Evolutionary conservation across 1,140 invertebrate species (phyloP), one percentile per base, ranked within the genome.

Genomic region (Polyergus mexicanus): DNA sequence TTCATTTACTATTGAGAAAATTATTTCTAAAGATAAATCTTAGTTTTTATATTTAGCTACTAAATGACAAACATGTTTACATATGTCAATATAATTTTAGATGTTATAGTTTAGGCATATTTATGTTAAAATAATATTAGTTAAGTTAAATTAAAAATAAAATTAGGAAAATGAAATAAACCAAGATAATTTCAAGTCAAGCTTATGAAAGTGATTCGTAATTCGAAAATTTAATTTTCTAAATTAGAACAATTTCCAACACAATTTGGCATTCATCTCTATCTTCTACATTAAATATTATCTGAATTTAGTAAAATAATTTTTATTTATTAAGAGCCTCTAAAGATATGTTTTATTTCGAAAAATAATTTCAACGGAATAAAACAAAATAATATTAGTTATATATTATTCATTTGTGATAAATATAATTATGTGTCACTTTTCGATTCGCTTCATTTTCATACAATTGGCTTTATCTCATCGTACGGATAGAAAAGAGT

Each of bases 241-340:
- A 22, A 47, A 8, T 68, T 78, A 51, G 5, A n/a, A 7, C 1
- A 11, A 69, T 58, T 69, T 41, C 19, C 47, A 10, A 6, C 25
- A 41, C 13, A 25, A 38, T 25, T 38, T 68, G 11, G 2, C 38
- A n/a, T 22, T 68, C 22, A n/a, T 44, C 13, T n/a, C 13, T 19
- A 35, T 19, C 16, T 35, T 19, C 10, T 38, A 22, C n/a, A 28
- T 32, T 62, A 62, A 68, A 47, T 28, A 32, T 51, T 28, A n/a
- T 56, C 3, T 58, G n/a, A 56, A 58, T 56, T 80, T 58, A 19
- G 54, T 38, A n/a, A 58, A 66, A 66, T 69, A 10, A 56, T 58
- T 56, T 38, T 69, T 41, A 69, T 16, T 32, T 10, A 0, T 56
- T 8, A 51, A 51, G 28, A 38, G 0, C 8, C 16, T 66, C 54